Evolutionary conservation across 2,113 vertebrate species (phyloP).

Genomic region (Centropus unirufus): DNA sequence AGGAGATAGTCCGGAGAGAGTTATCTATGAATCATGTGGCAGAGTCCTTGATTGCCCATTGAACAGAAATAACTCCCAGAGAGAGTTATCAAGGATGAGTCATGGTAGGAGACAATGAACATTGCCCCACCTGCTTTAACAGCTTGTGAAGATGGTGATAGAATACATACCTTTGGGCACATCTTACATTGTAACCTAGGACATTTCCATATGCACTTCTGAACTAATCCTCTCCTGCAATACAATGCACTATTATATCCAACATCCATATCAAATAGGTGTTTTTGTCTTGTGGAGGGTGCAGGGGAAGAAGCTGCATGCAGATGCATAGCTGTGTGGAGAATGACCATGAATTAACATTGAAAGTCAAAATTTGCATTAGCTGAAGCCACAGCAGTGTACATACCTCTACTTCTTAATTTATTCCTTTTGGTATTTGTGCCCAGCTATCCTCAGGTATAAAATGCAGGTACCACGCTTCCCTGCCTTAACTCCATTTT

Average conservation of each 20-base stretch:
- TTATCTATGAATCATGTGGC: too few species aligned
- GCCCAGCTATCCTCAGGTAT: not conserved
- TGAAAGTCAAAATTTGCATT: not conserved
- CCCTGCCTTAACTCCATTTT: not conserved
- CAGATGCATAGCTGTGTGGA: not conserved
- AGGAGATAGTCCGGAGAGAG: too few species aligned
- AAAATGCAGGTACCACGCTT: not conserved
- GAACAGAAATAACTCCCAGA: too few species aligned
- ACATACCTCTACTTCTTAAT: not conserved
- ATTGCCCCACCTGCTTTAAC: too few species aligned
- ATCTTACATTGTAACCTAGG: too few species aligned
- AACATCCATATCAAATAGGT: not conserved
- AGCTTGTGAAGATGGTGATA: too few species aligned
- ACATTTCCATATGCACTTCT: not conserved
- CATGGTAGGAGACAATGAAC: too few species aligned
- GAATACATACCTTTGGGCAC: too few species aligned
- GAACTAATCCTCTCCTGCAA: not conserved
- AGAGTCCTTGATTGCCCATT: too few species aligned
- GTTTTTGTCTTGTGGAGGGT: not conserved
- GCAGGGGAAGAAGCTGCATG: not conserved
- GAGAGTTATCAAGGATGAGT: too few species aligned
- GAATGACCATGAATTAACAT: not conserved
- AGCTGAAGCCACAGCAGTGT: not conserved
- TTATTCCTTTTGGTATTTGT: not conserved
- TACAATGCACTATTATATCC: not conserved